Conservation (phyloP, 2,113 vertebrate species). For the Mormyrus iriodes region DNA sequence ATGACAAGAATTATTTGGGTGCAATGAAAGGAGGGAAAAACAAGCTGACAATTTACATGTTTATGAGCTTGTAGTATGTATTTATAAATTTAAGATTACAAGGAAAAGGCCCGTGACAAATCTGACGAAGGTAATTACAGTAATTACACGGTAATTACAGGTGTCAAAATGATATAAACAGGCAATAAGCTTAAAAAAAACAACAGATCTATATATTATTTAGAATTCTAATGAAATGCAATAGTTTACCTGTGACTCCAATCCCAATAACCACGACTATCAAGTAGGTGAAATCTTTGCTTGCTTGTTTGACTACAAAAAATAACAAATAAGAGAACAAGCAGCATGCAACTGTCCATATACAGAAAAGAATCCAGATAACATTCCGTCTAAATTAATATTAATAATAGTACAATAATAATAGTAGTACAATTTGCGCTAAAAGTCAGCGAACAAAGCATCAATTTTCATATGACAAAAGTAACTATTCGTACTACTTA, state of each 20-base stretch:
- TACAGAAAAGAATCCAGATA: not conserved
- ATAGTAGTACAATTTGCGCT: not conserved
- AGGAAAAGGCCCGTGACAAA: not conserved
- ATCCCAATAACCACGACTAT: constrained; percentile 82
- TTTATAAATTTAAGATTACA: not conserved
- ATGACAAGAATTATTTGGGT: constrained; percentile 30
- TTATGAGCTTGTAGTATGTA: not conserved
- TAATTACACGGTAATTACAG: not conserved
- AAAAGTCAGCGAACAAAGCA: not conserved
- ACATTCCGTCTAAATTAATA: not conserved
- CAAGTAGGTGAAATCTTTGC: constrained; percentile 83
- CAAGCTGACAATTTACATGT: not conserved
- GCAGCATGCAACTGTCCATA: not conserved
- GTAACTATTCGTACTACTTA: not conserved
- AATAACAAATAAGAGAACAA: not conserved
- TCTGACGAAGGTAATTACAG: not conserved
- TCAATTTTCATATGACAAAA: not conserved
- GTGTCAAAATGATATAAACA: not conserved
- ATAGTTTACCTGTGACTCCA: constrained; percentile 76
- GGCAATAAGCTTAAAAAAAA: not conserved
- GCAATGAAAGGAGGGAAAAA: not conserved
- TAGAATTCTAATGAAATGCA: not conserved
- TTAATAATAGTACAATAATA: not conserved
- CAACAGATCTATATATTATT: not conserved
- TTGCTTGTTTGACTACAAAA: constrained; percentile 81